Evolutionary conservation across 2,113 vertebrate species (phyloP).

Genomic region (Eurystomus gularis): DNA sequence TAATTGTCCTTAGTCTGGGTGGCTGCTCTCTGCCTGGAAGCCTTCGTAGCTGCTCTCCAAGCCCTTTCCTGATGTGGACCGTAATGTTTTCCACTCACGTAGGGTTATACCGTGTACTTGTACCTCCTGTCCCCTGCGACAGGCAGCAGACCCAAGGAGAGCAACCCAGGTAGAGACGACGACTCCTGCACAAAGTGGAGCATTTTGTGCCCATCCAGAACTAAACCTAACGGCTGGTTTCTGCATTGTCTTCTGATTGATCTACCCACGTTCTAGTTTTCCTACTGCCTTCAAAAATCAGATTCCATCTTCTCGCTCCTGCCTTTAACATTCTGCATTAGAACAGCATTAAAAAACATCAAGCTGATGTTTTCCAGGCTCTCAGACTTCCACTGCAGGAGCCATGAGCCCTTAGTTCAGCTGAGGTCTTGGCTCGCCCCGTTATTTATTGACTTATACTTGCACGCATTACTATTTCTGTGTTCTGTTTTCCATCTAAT

Average conservation of each 20-base stretch:
- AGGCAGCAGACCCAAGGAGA: not conserved
- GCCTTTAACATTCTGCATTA: not conserved
- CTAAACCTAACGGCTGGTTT: not conserved
- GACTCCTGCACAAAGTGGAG: not conserved
- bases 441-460: not conserved
- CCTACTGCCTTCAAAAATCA: not conserved
- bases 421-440: not conserved
- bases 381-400: not conserved
- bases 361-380: not conserved
- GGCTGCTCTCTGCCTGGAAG: not conserved
- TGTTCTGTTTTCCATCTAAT: not conserved
- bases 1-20: not conserved
- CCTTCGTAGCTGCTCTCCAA: not conserved
- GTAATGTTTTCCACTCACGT: accelerated
- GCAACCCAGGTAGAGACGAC: too few relatives aligned
- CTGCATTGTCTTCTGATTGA: not conserved
- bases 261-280: not conserved
- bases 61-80: not conserved
- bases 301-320: not conserved
- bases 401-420: not conserved
- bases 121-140: accelerated
- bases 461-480: not conserved
- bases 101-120: accelerated
- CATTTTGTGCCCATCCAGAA: not conserved
- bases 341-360: not conserved